Evolutionary conservation across 2,888 invertebrate genomes (phyloP).

Genomic region (Stenchaetothrips biformis): DNA sequence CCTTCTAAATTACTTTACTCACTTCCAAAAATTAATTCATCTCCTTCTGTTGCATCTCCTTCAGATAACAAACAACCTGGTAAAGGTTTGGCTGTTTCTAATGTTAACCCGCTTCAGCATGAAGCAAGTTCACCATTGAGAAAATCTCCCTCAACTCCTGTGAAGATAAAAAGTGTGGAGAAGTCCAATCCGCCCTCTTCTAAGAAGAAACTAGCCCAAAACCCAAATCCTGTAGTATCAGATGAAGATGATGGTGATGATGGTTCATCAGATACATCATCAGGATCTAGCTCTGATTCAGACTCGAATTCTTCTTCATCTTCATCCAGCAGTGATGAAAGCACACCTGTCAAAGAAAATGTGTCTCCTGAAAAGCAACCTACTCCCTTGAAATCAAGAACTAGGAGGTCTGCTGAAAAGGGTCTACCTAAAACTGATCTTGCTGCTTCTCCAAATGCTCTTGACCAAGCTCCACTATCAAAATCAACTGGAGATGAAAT

Average conservation of each 20-base stretch:
- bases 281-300: neutral
- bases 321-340: neutral
- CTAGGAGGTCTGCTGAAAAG: too few species aligned
- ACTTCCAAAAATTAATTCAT: too few species aligned
- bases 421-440: too few species aligned
- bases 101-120: neutral
- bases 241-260: neutral
- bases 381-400: too few species aligned
- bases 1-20: too few species aligned
- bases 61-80: too few species aligned
- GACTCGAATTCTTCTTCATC: neutral
- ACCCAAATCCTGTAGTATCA: too few species aligned
- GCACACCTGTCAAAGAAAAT: neutral
- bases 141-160: neutral
- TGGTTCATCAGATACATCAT: neutral
- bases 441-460: too few species aligned
- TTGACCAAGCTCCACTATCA: too few species aligned
- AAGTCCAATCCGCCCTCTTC: neutral
- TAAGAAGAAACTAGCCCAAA: neutral
- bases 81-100: neutral
- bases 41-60: too few species aligned
- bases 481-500: too few species aligned
- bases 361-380: too few species aligned
- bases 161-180: neutral
- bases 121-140: neutral